These are phyloP conservation scores for Corythaeola cristata DNA, from an alignment of 2,113 vertebrate genomes.

Conservation along the genomic window DNA sequence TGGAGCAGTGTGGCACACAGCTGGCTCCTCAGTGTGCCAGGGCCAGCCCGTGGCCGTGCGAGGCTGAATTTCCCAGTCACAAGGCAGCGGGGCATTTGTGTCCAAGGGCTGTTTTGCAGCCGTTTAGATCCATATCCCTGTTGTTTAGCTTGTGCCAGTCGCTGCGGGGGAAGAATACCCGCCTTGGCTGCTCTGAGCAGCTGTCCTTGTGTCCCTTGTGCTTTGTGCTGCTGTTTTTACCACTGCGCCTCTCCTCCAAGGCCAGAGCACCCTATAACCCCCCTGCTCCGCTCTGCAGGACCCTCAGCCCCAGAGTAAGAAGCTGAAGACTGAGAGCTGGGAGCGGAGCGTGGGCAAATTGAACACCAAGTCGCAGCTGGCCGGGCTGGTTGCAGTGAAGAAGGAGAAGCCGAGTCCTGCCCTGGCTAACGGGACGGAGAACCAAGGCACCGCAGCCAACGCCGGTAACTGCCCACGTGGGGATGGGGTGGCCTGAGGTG, in stretches of 20 bases:
- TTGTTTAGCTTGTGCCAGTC: not conserved
- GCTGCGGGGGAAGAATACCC: not conserved
- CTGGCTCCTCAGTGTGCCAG: not conserved
- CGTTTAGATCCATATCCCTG: not conserved
- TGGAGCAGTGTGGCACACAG: not conserved
- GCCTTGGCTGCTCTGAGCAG: accelerated
- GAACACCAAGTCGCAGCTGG: slow-evolving; percentile 67
- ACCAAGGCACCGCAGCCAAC: accelerated
- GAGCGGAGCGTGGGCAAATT: slow-evolving; percentile 82
- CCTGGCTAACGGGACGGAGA: not conserved
- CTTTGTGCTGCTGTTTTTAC: not conserved
- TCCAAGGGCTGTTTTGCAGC: not conserved
- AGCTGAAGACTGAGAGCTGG: slow-evolving; percentile 80
- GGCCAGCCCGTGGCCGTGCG: accelerated
- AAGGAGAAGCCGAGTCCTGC: not conserved
- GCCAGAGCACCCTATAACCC: not conserved
- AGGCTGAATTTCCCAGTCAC: not conserved
- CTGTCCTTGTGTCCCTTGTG: accelerated
- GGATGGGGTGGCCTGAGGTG: not conserved
- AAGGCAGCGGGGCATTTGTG: accelerated
- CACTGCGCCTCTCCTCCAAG: accelerated
- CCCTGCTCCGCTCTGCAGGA: not conserved
- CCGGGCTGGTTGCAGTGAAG: slow-evolving; percentile 81
- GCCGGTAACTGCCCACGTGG: not conserved
- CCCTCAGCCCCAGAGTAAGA: slow-evolving; percentile 69